These are phyloP conservation scores for Parotocinclus haroldoi DNA, from an alignment of 2,797 vertebrate species.

Conservation along the genomic window DNA sequence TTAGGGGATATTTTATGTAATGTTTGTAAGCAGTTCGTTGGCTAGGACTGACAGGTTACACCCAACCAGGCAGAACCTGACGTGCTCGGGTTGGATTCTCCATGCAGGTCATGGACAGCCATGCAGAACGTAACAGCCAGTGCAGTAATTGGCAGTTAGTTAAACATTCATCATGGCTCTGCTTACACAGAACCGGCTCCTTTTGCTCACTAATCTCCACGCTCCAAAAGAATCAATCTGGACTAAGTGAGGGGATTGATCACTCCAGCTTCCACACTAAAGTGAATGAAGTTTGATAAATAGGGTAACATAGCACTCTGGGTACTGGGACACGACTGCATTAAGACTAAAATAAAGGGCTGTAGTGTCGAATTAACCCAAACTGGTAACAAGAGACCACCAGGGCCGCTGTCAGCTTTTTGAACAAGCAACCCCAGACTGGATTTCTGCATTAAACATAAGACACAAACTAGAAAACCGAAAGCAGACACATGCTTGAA, in stretches of 20 bases:
- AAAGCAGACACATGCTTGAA: too few relatives aligned
- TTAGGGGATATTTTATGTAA: too few relatives aligned
- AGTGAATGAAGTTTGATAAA: conserved; percentile 40
- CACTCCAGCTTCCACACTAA: conserved; percentile 39
- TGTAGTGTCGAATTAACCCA: conserved; percentile 22
- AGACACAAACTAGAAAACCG: too few relatives aligned
- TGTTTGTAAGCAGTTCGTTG: too few relatives aligned
- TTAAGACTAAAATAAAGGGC: too few relatives aligned
- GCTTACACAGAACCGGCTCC: conserved; percentile 61
- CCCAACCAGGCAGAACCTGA: too few relatives aligned
- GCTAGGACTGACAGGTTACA: too few relatives aligned
- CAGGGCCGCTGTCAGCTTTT: conserved; percentile 1
- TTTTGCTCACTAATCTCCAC: conserved; percentile 59
- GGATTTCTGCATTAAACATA: too few relatives aligned
- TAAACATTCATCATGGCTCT: conserved; percentile 65
- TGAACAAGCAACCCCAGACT: too few relatives aligned
- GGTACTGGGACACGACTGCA: not conserved
- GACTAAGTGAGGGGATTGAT: conserved; percentile 72
- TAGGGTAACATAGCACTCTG: conserved; percentile 18
- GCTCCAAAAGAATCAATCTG: conserved; percentile 66
- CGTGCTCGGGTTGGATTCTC: too few relatives aligned
- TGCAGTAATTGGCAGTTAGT: conserved; percentile 54
- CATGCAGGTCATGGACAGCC: too few relatives aligned
- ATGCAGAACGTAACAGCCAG: not conserved
- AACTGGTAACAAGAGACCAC: conserved; percentile 39